phyloP scores from a whole-genome alignment of 2,888 invertebrate species.

The Harmothoe impar region DNA sequence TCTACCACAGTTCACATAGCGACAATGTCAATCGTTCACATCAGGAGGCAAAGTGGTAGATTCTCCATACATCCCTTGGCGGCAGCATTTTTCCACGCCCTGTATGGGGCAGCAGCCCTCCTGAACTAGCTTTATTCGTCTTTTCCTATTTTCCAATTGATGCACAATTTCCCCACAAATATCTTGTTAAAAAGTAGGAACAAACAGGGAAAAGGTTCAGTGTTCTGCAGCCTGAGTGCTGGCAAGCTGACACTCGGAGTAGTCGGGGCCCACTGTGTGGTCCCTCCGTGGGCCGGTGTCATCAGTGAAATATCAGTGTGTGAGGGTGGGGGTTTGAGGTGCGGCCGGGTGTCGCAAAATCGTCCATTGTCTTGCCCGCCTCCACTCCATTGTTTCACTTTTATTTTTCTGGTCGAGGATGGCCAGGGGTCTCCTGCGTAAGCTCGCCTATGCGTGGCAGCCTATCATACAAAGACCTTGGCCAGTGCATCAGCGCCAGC shows the following conservation, averaged over 20 bases:
- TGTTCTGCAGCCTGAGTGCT: background rate
- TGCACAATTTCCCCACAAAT: background rate
- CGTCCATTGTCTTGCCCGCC: background rate
- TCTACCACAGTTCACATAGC: conserved; percentile 15
- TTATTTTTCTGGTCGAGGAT: background rate
- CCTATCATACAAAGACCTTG: conserved; percentile 91
- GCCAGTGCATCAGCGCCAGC: conserved; percentile 99
- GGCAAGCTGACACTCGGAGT: background rate
- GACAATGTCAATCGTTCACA: too few species aligned
- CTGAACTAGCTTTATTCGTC: background rate
- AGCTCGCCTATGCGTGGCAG: conserved; percentile 44
- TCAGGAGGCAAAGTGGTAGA: background rate
- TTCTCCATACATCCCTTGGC: background rate
- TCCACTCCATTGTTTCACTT: background rate
- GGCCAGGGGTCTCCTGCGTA: background rate
- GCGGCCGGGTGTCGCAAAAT: conserved; percentile 10
- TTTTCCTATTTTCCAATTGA: background rate
- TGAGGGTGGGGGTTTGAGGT: background rate
- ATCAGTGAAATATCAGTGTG: conserved; percentile 13
- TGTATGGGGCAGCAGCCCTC: background rate
- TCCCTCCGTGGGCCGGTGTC: background rate
- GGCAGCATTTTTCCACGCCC: background rate
- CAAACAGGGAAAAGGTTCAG: conserved; percentile 2
- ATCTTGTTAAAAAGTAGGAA: conserved; percentile 15
- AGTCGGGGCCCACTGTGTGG: background rate